phyloP scores from a whole-genome alignment of 2,113 vertebrate genomes.

The Tachysurus vachellii region DNA sequence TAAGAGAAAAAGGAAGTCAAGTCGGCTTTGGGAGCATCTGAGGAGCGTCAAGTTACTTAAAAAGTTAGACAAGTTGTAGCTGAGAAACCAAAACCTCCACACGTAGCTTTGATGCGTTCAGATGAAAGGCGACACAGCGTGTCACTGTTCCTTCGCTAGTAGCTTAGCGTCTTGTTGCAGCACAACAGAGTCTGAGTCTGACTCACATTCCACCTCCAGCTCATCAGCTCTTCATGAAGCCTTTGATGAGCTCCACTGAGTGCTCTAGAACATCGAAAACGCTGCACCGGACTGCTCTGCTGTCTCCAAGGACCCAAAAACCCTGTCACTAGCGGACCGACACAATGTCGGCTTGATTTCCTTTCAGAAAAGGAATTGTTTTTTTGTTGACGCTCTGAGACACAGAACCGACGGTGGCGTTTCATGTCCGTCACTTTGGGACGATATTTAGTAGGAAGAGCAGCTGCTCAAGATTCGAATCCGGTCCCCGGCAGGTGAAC shows the following conservation, averaged over 20 bases:
- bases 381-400: not conserved
- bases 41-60: not conserved
- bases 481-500: conserved; percentile 38
- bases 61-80: not conserved
- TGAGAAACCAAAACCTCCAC: not conserved
- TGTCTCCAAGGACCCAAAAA: not conserved
- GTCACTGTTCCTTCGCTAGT: conserved; percentile 1
- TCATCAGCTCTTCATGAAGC: not conserved
- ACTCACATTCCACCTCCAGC: not conserved
- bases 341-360: not conserved
- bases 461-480: conserved; percentile 66
- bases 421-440: conserved; percentile 61
- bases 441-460: conserved; percentile 56
- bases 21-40: not conserved
- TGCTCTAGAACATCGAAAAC: not conserved
- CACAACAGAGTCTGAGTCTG: not conserved
- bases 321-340: not conserved
- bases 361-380: conserved; percentile 23
- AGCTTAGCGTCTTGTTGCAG: conserved; percentile 12
- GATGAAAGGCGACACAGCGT: not conserved
- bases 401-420: not conserved
- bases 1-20: not conserved
- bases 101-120: not conserved
- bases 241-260: conserved; percentile 20
- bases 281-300: no score